A percentile compares a stretch with the other conserved stretches of the same genome.
Evolutionary conservation across 2,113 vertebrate species (phyloP).

Genomic region (Erinaceus europaeus): DNA sequence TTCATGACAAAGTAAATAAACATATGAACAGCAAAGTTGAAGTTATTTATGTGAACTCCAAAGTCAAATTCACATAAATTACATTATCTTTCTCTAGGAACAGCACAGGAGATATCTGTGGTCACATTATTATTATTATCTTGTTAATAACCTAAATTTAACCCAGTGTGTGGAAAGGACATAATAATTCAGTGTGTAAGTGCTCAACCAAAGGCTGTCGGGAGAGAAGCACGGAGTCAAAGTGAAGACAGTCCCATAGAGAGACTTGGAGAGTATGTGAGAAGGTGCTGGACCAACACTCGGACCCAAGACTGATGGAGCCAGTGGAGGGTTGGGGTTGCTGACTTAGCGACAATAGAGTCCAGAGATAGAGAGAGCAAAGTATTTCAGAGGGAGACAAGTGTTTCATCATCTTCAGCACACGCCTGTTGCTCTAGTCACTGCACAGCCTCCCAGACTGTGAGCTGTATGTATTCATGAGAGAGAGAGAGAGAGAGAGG

Average conservation of each 20-base stretch:
- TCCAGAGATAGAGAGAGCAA: too few species aligned
- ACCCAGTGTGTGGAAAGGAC: background rate
- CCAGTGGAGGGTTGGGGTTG: too few species aligned
- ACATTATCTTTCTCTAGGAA: conserved; percentile 13
- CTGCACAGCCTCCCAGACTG: too few species aligned
- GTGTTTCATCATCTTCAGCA: too few species aligned
- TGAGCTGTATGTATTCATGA: too few species aligned
- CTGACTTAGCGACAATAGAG: too few species aligned
- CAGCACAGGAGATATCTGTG: conserved; percentile 10
- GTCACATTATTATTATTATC: background rate
- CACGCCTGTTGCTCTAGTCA: too few species aligned
- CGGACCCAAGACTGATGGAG: too few species aligned
- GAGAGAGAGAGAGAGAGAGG: too few species aligned
- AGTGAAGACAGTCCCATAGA: background rate
- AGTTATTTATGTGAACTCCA: conserved; percentile 20
- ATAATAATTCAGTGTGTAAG: background rate
- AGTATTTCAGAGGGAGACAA: too few species aligned
- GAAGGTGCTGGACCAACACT: too few species aligned
- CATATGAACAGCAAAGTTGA: conserved; percentile 37
- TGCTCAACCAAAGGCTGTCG: background rate
- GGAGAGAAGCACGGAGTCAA: background rate
- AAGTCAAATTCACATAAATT: background rate
- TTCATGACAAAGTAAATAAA: conserved; percentile 29
- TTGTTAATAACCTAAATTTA: conserved; percentile 42
- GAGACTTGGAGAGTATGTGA: too few species aligned